Conservation (phyloP, 2,888 invertebrate species). For the Acanthosepion esculentum region DNA sequence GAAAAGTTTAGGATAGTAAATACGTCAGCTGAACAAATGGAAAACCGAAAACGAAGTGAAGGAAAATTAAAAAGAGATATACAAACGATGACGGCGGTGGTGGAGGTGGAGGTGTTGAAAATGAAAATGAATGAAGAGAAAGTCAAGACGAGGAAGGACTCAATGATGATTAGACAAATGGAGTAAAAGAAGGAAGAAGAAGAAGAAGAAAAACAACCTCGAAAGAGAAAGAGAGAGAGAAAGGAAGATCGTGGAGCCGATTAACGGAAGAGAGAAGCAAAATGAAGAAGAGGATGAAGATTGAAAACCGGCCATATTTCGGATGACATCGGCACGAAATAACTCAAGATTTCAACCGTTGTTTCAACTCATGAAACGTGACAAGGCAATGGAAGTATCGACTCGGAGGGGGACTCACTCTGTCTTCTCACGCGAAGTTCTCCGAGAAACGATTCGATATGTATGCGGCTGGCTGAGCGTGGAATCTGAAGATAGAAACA, state of each 20-base stretch:
- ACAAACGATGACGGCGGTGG: no score
- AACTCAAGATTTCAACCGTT: background rate
- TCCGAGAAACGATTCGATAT: background rate
- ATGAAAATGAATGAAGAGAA: no score
- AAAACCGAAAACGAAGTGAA: no score
- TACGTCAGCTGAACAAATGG: no score
- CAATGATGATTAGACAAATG: no score
- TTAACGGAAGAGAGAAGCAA: no score
- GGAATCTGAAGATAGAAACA: background rate
- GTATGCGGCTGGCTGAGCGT: background rate
- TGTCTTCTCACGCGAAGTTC: background rate
- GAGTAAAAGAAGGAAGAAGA: background rate
- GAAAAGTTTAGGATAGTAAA: no score
- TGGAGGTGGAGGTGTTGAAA: no score
- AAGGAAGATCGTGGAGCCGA: background rate
- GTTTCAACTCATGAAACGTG: background rate
- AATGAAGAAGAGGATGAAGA: background rate
- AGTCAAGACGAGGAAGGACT: no score
- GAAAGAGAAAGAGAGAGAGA: background rate
- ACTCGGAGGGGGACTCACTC: background rate
- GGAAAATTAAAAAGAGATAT: no score
- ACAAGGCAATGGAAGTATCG: background rate
- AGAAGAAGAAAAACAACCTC: no score
- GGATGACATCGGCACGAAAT: slow-evolving; percentile 8
- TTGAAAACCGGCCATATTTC: background rate